phyloP scores from a whole-genome alignment of 92 coral and sea anemone genomes.

The Parazoanthus swiftii region DNA sequence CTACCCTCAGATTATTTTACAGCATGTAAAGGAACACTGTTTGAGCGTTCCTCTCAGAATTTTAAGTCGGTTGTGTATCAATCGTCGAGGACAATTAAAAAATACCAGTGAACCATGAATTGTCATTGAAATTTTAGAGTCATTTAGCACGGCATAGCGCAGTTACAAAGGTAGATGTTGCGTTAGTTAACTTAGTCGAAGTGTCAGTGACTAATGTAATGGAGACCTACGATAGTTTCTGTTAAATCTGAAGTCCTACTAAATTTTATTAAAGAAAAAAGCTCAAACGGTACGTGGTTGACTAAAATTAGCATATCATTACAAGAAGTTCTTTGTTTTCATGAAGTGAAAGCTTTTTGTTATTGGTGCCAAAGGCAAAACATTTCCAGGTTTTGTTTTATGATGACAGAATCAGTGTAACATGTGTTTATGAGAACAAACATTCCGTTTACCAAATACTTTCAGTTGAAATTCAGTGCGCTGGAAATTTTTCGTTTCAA shows the following conservation, averaged over 20 bases:
- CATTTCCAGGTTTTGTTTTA: background rate
- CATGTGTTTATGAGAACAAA: conserved; percentile 14
- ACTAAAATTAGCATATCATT: background rate
- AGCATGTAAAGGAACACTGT: background rate
- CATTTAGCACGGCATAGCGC: background rate
- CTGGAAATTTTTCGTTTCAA: background rate
- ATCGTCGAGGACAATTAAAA: conserved; percentile 4
- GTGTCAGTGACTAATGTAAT: background rate
- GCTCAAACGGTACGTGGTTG: background rate
- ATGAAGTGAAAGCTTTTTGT: background rate
- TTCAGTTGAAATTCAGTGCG: conserved; percentile 15
- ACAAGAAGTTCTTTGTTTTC: conserved; percentile 20
- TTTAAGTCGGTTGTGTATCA: conserved; percentile 1
- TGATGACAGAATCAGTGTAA: conserved; percentile 33
- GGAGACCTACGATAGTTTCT: background rate
- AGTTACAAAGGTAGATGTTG: background rate
- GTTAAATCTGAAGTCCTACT: background rate
- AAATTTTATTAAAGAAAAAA: background rate
- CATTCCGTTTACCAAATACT: background rate
- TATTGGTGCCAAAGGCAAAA: conserved; percentile 16
- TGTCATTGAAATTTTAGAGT: background rate
- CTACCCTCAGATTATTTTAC: background rate
- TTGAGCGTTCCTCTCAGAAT: background rate
- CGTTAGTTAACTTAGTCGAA: background rate
- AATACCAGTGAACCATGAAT: background rate